Evolutionary conservation across 2,888 invertebrate genomes (phyloP).

Genomic region (Pseudococcus longispinus): DNA sequence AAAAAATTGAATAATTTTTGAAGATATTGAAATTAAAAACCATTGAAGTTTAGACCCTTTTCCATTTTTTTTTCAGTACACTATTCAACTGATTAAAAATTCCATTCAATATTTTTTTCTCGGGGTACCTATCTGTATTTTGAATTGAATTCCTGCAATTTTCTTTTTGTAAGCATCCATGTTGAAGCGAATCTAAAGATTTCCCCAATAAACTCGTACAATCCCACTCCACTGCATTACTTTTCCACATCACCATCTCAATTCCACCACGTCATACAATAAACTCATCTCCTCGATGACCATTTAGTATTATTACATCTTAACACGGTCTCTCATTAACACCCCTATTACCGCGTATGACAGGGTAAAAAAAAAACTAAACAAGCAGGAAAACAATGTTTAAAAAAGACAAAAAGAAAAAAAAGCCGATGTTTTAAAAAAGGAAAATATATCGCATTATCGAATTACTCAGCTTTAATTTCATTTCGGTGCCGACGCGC

Average conservation of each 20-base stretch:
- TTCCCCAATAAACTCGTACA: too few relatives aligned
- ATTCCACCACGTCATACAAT: neutral
- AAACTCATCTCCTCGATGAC: neutral
- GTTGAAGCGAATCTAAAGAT: too few relatives aligned
- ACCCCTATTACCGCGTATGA: slow-evolving; percentile 4
- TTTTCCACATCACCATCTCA: neutral
- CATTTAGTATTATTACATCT: neutral
- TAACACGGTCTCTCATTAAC: neutral
- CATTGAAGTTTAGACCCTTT: too few relatives aligned
- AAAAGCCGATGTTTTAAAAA: slow-evolving; percentile 12
- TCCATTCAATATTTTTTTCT: too few relatives aligned
- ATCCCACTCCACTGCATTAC: too few relatives aligned
- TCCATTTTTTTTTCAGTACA: too few relatives aligned
- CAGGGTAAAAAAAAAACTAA: neutral
- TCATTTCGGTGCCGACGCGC: slow-evolving; percentile 39
- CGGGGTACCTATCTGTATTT: too few relatives aligned
- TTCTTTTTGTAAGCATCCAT: too few relatives aligned
- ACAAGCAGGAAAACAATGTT: slow-evolving; percentile 4
- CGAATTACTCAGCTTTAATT: slow-evolving; percentile 51
- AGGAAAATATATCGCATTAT: slow-evolving; percentile 33
- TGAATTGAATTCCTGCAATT: too few relatives aligned
- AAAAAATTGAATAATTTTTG: too few relatives aligned
- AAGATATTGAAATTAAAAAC: too few relatives aligned
- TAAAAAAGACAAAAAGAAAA: neutral
- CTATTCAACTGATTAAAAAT: too few relatives aligned